A percentile compares a stretch with the other conserved stretches of the same genome.
These are phyloP conservation scores for Otus sunia DNA, from an alignment of 2,113 vertebrate species.

Conservation along the genomic window DNA sequence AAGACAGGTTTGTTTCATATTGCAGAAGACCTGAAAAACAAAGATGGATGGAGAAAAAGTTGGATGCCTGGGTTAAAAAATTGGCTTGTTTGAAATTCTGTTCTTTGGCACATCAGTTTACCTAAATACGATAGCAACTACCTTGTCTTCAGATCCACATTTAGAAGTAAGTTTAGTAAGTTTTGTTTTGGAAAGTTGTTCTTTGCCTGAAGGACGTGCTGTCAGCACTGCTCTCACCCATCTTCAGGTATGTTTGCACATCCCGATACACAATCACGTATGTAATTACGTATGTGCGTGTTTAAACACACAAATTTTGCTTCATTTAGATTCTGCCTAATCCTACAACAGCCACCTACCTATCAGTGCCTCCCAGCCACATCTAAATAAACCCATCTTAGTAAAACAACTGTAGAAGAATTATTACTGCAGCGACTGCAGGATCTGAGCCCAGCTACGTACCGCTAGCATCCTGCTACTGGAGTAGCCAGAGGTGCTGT, in stretches of 20 bases:
- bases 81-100: not conserved
- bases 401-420: not conserved
- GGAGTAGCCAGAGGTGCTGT: not conserved
- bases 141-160: not conserved
- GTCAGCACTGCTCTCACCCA: not conserved
- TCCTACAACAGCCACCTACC: not conserved
- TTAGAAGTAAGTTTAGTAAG: not conserved
- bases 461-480: not conserved
- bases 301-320: not conserved
- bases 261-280: not conserved
- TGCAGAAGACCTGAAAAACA: not conserved
- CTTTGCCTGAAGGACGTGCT: not conserved
- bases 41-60: not conserved
- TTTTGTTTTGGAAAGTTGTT: not conserved
- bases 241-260: fast-evolving
- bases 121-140: not conserved
- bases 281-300: fast-evolving
- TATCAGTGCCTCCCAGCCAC: not conserved
- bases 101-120: not conserved
- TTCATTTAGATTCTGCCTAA: not conserved
- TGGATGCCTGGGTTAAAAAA: not conserved
- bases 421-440: not conserved
- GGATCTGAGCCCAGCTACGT: not conserved
- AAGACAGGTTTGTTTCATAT: not conserved
- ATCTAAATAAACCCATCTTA: not conserved